Evolutionary conservation across 2,113 vertebrate genomes (phyloP).

Genomic region (Eubucco bourcierii): DNA sequence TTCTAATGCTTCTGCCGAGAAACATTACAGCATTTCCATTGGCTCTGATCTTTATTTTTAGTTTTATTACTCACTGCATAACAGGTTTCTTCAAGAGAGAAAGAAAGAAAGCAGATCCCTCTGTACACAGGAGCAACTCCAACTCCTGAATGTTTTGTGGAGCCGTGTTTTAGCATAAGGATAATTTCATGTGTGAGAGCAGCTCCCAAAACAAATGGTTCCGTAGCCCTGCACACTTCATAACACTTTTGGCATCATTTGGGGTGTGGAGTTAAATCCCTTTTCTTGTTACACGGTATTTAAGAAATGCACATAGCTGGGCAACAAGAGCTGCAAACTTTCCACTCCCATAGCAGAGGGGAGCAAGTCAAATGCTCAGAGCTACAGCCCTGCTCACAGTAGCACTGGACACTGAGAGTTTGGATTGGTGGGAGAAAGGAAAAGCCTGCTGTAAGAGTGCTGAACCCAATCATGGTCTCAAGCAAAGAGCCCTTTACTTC

Average conservation of each 20-base stretch:
- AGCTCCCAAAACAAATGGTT: neutral
- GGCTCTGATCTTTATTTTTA: slow-evolving; percentile 77
- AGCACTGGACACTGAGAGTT: fast-evolving
- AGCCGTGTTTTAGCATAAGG: slow-evolving; percentile 6
- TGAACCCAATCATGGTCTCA: neutral
- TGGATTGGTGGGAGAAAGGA: neutral
- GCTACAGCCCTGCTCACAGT: neutral
- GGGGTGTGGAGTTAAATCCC: neutral
- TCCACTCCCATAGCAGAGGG: slow-evolving; percentile 32
- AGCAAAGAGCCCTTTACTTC: neutral
- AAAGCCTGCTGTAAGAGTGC: neutral
- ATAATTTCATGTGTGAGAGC: neutral
- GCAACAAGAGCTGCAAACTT: neutral
- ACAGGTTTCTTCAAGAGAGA: slow-evolving; percentile 72
- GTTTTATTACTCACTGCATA: slow-evolving; percentile 73
- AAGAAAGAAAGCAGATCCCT: slow-evolving; percentile 77
- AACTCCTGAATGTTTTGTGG: slow-evolving; percentile 33
- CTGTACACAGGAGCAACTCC: slow-evolving; percentile 69
- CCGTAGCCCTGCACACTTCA: fast-evolving
- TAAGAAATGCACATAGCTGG: neutral
- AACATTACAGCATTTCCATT: slow-evolving; percentile 71
- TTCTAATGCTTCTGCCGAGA: slow-evolving; percentile 74
- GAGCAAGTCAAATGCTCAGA: neutral
- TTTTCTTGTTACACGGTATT: neutral
- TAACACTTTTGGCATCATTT: neutral